Base-by-base conservation (phyloP, 2,113 vertebrate species). In the Physeter macrocephalus region DNA sequence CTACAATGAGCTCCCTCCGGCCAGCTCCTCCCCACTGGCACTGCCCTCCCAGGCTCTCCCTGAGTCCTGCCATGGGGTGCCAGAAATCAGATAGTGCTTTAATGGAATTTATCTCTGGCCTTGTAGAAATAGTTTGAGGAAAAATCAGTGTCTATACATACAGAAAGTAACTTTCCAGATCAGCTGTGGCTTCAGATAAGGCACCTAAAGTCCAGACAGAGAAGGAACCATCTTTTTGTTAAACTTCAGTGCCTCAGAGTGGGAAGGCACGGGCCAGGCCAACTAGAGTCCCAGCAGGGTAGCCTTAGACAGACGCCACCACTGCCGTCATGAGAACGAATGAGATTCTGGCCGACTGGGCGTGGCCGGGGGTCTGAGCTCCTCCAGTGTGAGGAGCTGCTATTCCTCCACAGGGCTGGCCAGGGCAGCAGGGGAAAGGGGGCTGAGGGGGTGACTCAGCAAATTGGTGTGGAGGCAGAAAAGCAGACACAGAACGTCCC, bases 401-500 rank as follows among this genome's bases (percentile, higher is more conserved):
- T 23, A 3, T 9, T 39, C 57, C 59, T 46, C 72, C 69, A 13
- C 23, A 10, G 74, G 52, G 17, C 74, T 59, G 62, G 29, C 71
- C 62, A 21, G 57, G 25, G 36, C 3, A n/a, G 54, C 67, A 31
- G 25, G 46, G 21, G 54, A 41, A 61, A 77, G n/a, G 61, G 46
- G 84, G 14, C 81, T 54, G 46, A 17, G 4, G 72, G 80, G 59
- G 81, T 86, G 90, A 97, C 95, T 97, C 92, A 93, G 93, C 36
- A 29, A 34, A 84, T 27, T 64, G 90, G 83, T 64, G 92, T 84
- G 90, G 95, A 92, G 80, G 61, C 85, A 69, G 87, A 71, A 71
- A 49, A 85, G 49, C 66, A 96, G 96, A 97, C 94, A 97, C 97
- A 93, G 91, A 94, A 97, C 5, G 67, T 97, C 84, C 95, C 90